Evolutionary conservation across 2,888 invertebrate species (phyloP), one percentile per base, ranked within the genome.

Genomic region (Athalia circularis): DNA sequence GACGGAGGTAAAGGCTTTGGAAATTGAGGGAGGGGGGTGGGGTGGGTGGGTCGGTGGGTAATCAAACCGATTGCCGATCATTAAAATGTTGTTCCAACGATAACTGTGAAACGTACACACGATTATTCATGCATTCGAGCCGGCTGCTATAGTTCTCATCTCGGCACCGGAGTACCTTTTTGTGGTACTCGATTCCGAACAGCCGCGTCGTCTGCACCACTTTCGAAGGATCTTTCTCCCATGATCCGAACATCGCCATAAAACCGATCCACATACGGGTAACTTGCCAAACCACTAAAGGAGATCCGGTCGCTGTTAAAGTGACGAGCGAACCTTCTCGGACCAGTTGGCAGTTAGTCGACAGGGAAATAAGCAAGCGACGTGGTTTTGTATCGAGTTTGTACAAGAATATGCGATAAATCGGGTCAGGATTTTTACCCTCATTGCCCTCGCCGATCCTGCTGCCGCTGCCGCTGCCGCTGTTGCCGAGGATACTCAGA

Each of bases 231-330:
- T 9, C 54, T 29, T 2, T 29, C 29, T 29, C 29, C 29, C 29
- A 29, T 29, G 29, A 29, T 29, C 29, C 29, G 29, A 29, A 29
- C 29, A 29, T 29, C 29, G 29, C 29, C 29, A 29, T 29, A 29
- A 29, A 50, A 67, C 67, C 67, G 13, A 48, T 29, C 8, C n/a
- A 57, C 57, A 48, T 13, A 54, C 29, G 8, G 54, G 43, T 70
- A 70, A 74, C 74, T 74, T 61, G 74, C 74, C 74, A 50, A 74
- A 74, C 74, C 74, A 74, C 74, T 74, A 61, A 70, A 70, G 29
- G 48, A 61, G 61, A 74, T 74, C 74, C 74, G 74, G 74, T 74
- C 61, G 48, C 61, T n/a, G 74, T 74, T 59, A 74, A 62, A 62
- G 74, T 74, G 74, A 74, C 74, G 74, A 62, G 74, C 61, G 54